phyloP scores from a whole-genome alignment of 2,888 invertebrate genomes.

The Stenurella melanura region DNA sequence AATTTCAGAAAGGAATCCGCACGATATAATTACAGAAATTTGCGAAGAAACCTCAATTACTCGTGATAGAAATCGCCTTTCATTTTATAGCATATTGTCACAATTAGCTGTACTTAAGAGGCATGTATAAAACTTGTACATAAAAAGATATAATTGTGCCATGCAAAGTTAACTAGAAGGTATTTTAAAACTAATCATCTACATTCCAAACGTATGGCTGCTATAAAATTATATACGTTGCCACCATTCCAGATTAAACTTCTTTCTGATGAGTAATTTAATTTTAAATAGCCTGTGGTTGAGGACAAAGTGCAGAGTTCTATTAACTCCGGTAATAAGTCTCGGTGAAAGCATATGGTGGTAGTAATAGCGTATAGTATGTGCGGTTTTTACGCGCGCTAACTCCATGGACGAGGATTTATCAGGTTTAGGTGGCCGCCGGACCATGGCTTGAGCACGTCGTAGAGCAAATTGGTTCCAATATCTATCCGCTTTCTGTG shows the following conservation, averaged over 20 bases:
- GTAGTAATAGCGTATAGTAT: slow-evolving; percentile 35
- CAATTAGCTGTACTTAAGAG: too few relatives aligned
- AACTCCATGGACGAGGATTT: slow-evolving; percentile 58
- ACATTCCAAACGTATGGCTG: background rate
- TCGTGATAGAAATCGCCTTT: too few relatives aligned
- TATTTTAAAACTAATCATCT: too few relatives aligned
- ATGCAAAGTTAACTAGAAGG: too few relatives aligned
- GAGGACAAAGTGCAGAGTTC: slow-evolving; percentile 19
- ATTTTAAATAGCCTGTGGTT: slow-evolving; percentile 19
- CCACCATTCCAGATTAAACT: slow-evolving; percentile 23
- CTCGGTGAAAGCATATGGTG: slow-evolving; percentile 37
- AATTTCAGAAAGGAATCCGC: too few relatives aligned
- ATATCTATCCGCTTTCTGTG: slow-evolving; percentile 58
- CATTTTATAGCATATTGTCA: too few relatives aligned
- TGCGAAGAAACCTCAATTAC: too few relatives aligned
- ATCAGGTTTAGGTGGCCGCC: slow-evolving; percentile 62
- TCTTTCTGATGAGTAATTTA: slow-evolving; percentile 15
- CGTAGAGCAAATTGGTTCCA: slow-evolving; percentile 67
- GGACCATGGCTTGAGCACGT: slow-evolving; percentile 60
- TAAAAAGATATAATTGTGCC: too few relatives aligned
- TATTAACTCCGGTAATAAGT: slow-evolving; percentile 42
- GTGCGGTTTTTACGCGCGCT: slow-evolving; percentile 45
- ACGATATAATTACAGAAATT: too few relatives aligned
- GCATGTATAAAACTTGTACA: too few relatives aligned
- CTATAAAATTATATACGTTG: background rate